phyloP scores from a whole-genome alignment of 2,797 vertebrate genomes.

The Epinephelus awoara region DNA sequence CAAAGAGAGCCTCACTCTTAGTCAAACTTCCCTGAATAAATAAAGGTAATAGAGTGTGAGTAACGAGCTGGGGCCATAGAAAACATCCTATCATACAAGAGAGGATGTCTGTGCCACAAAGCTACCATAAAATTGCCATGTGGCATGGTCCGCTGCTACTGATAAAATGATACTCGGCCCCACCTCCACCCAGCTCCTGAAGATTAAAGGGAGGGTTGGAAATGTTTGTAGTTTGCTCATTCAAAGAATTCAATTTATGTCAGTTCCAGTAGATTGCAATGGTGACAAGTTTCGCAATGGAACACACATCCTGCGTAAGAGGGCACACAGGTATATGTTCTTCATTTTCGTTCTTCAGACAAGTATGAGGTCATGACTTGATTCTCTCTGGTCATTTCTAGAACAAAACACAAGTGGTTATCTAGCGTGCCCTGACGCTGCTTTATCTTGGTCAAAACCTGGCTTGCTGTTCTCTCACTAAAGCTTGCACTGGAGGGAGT shows the following conservation, averaged over 20 bases:
- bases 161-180: neutral
- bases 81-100: slow-evolving; percentile 20
- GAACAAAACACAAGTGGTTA: too few relatives aligned
- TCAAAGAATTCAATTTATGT: neutral
- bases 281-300: neutral
- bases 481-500: too few relatives aligned
- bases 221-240: neutral
- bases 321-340: too few relatives aligned
- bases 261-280: too few relatives aligned
- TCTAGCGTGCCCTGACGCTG: too few relatives aligned
- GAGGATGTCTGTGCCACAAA: neutral
- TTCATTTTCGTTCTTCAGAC: too few relatives aligned
- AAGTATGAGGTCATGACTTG: too few relatives aligned
- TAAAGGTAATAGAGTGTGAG: neutral
- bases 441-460: too few relatives aligned
- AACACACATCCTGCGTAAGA: neutral
- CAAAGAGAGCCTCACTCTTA: neutral
- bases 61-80: slow-evolving; percentile 1
- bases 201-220: too few relatives aligned
- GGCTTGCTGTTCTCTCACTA: too few relatives aligned
- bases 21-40: slow-evolving; percentile 17
- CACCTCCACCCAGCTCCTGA: neutral
- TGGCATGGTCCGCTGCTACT: neutral
- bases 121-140: neutral
- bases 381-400: too few relatives aligned